Evolutionary conservation across 2,113 vertebrate species (phyloP), one percentile per base, ranked within the genome.

Genomic region (Acinonyx jubatus): DNA sequence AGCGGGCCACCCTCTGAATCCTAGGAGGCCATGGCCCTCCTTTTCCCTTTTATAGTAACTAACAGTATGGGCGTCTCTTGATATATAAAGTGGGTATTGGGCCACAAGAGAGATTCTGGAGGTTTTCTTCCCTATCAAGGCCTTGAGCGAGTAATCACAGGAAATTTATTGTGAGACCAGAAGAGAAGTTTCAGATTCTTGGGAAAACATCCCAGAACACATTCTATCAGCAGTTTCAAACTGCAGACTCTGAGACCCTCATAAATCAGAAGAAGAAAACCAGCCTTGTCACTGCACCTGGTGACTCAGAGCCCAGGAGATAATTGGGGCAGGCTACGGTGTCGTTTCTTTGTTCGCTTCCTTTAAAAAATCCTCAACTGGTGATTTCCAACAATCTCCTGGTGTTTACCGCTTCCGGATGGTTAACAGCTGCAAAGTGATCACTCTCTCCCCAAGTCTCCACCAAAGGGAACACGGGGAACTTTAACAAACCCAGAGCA

Each of bases 321-420:
- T 96, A 97, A 98, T 97, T 91, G 96, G 96, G 98, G 94, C 97
- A 93, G 98, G 97, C 96, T 80, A 88, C 98, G 79, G 92, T 89
- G 69, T 87, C 25, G 45, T 61, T 96, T 96, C 95, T 96, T 61
- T 0, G 82, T 94, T 98, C 27, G 63, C 95, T 98, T 98, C 97
- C 98, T 97, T 82, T 97, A 79, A 84, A 98, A 98, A 97, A 89
- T 66, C 95, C 95, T 80, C 95, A 95, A 97, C 98, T 97, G 98
- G 98, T 96, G 98, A 98, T 87, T 98, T 97, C 97, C 97, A 98
- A 97, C 94, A 81, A 89, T 96, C 86, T 48, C 86, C 23, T 73
- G 81, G 96, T 97, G 98, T 98, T 98, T 98, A 97, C 96, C 25
- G 92, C 86, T 98, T 98, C 97, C 94, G 92, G 93, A 78, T 61